Conservation (phyloP, 2,113 vertebrate species). For the Scomber japonicus region DNA sequence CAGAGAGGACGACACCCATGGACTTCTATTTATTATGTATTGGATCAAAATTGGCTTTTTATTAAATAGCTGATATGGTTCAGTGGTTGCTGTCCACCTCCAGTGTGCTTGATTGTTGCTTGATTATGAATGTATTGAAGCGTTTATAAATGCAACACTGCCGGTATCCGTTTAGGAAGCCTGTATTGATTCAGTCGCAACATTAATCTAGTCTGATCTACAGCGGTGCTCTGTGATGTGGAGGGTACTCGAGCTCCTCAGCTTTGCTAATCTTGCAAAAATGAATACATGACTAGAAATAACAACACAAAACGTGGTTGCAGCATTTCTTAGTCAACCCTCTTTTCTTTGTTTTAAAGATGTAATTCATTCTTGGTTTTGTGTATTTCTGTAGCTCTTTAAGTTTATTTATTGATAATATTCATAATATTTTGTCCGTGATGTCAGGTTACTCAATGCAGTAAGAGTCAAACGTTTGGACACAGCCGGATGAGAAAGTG, state of each 20-base stretch:
- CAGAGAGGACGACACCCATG: not conserved
- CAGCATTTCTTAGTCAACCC: too few species aligned
- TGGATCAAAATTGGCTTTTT: not conserved
- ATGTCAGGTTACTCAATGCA: too few species aligned
- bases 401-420: too few species aligned
- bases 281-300: too few species aligned
- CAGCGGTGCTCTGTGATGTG: not conserved
- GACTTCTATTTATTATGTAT: not conserved
- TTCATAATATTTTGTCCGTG: too few species aligned
- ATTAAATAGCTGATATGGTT: conserved; percentile 3
- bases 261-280: too few species aligned
- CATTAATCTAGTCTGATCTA: not conserved
- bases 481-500: too few species aligned
- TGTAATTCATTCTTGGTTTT: too few species aligned
- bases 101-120: not conserved
- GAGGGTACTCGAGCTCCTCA: not conserved
- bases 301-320: too few species aligned
- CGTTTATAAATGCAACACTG: conserved; percentile 5
- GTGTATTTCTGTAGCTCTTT: too few species aligned
- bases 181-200: conserved; percentile 11
- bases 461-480: too few species aligned
- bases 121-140: conserved; percentile 4
- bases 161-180: not conserved
- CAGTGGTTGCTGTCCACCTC: not conserved
- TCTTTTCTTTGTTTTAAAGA: too few species aligned